Conservation (phyloP, 35 echinoderm and acorn worm genomes). For the Strongylocentrotus purpuratus region DNA sequence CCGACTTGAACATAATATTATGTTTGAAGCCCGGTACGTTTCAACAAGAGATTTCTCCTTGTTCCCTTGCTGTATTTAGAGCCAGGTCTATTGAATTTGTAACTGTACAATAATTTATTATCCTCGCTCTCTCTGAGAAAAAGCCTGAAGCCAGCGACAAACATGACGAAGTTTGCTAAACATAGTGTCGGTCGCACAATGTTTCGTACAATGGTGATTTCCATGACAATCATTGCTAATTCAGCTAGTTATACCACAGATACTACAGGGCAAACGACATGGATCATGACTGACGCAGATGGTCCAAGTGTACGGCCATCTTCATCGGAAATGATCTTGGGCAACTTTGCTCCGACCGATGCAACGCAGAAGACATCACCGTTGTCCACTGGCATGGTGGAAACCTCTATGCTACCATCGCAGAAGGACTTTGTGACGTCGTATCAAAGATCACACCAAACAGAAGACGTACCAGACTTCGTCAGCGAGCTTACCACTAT, state of each 20-base stretch:
- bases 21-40: too few relatives aligned
- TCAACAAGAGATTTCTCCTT: too few relatives aligned
- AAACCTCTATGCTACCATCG: background rate
- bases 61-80: too few relatives aligned
- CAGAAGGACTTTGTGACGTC: background rate
- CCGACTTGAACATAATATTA: too few relatives aligned
- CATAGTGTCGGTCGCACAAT: background rate
- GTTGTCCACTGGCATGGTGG: background rate
- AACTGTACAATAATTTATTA: background rate
- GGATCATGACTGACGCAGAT: background rate
- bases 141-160: background rate
- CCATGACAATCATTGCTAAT: background rate
- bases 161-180: background rate
- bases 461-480: background rate
- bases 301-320: background rate
- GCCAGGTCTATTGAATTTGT: background rate
- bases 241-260: background rate
- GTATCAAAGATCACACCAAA: background rate
- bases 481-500: background rate
- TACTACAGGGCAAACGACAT: background rate
- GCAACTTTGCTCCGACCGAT: background rate
- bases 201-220: background rate
- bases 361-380: background rate
- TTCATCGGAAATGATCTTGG: background rate
- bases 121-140: background rate